phyloP scores from a whole-genome alignment of 2,797 vertebrate species.

The Lepilemur ruficaudatus region DNA sequence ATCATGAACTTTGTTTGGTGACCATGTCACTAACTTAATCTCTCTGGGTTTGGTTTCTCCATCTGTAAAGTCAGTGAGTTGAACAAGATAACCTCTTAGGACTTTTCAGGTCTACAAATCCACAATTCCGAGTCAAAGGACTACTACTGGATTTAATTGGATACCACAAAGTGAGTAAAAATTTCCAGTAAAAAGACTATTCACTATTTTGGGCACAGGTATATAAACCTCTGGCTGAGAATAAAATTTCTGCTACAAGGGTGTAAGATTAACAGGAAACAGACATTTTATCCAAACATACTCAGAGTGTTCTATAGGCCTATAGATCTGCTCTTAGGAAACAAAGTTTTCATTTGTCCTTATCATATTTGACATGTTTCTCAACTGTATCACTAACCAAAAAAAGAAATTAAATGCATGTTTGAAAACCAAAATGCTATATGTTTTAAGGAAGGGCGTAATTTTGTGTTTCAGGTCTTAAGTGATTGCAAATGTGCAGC shows the following conservation, averaged over 20 bases:
- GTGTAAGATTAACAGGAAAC: not conserved
- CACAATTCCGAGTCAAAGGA: slow-evolving; percentile 34
- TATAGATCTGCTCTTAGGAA: not conserved
- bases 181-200: not conserved
- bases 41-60: slow-evolving; percentile 33
- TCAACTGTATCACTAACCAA: not conserved
- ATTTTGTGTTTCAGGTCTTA: not conserved
- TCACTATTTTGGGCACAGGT: not conserved
- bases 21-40: not conserved
- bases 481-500: not conserved
- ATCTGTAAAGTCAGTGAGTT: not conserved
- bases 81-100: not conserved
- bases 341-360: slow-evolving; percentile 32
- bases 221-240: not conserved
- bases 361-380: not conserved
- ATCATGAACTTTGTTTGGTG: not conserved
- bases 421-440: slow-evolving; percentile 40
- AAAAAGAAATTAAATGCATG: slow-evolving; percentile 19
- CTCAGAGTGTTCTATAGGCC: not conserved
- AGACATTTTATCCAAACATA: slow-evolving; percentile 36
- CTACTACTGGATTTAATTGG: not conserved
- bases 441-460: not conserved
- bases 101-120: slow-evolving; percentile 3
- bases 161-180: not conserved
- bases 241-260: not conserved